Conservation (phyloP, 2,888 invertebrate genomes). For the Lepidonotus clava region DNA sequence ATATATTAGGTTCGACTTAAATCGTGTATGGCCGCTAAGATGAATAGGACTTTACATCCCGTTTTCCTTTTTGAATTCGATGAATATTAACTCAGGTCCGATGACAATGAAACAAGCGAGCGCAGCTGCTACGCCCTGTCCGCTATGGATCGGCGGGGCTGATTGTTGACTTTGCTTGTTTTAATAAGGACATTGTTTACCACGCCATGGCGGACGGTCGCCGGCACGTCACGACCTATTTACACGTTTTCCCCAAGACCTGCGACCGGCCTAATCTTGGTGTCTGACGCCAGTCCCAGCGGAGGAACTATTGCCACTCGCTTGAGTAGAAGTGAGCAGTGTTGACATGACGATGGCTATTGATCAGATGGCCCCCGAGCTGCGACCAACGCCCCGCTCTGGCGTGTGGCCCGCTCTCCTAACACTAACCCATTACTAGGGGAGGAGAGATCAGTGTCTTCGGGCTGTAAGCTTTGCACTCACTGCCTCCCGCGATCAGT, state of each 20-base stretch:
- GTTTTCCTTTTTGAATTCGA: too few relatives aligned
- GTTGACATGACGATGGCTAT: slow-evolving; percentile 13
- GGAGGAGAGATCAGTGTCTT: background rate
- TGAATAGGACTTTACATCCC: too few relatives aligned
- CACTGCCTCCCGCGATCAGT: background rate
- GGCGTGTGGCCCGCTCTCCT: background rate
- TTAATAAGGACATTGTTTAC: slow-evolving; percentile 9
- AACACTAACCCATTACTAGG: background rate
- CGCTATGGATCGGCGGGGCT: background rate
- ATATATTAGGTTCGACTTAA: too few relatives aligned
- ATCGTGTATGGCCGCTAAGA: too few relatives aligned
- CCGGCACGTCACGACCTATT: background rate
- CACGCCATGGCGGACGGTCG: background rate
- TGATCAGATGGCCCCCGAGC: background rate
- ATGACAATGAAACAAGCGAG: background rate
- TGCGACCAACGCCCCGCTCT: background rate
- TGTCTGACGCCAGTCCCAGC: background rate
- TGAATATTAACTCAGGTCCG: too few relatives aligned
- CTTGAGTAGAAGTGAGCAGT: background rate
- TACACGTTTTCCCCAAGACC: background rate
- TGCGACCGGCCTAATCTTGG: too few relatives aligned
- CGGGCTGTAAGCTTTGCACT: background rate
- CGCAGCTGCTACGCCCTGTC: background rate
- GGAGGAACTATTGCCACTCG: background rate
- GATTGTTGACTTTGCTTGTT: background rate